A percentile compares a stretch with the other conserved stretches of the same genome.
Conservation (phyloP, 2,113 vertebrate species). For the Mesitornis unicolor region DNA sequence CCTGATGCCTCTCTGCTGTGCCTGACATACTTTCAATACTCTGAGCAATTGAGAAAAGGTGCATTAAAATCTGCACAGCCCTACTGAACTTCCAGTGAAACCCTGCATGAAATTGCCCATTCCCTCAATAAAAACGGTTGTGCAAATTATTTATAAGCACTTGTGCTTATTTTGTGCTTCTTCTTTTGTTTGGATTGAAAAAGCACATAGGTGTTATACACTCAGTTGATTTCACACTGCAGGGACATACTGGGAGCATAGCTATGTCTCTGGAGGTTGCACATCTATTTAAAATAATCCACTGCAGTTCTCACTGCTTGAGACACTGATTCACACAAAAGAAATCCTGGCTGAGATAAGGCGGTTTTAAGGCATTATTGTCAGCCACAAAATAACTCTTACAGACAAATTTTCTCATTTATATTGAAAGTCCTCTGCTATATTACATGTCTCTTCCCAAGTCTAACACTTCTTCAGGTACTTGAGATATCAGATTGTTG, state of each 20-base stretch:
- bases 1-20: background rate
- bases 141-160: background rate
- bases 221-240: background rate
- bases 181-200: background rate
- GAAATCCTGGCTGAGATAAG: background rate
- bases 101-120: background rate
- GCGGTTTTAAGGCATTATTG: background rate
- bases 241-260: background rate
- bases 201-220: background rate
- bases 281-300: background rate
- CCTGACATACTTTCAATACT: background rate
- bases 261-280: background rate
- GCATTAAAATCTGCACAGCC: background rate
- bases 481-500: background rate
- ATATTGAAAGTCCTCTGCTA: background rate
- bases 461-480: background rate
- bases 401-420: background rate
- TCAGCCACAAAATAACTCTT: background rate
- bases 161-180: background rate
- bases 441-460: background rate
- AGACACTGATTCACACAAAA: background rate
- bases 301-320: background rate
- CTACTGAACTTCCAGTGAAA: background rate
- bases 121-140: background rate
- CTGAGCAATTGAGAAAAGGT: background rate